Conservation (phyloP, 92 coral and sea anemone genomes). For the Actinostola sp. region DNA sequence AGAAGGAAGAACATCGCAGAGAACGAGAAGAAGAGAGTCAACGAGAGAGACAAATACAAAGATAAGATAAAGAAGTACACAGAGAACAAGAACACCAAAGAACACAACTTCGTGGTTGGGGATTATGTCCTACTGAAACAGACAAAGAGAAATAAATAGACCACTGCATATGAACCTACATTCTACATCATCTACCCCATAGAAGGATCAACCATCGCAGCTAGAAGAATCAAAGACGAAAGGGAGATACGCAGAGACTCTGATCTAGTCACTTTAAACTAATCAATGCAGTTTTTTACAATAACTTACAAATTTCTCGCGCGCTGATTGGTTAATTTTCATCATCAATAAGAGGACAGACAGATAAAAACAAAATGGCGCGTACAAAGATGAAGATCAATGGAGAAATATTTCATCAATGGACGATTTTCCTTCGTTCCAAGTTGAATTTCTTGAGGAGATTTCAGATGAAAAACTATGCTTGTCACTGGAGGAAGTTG, state of each 20-base stretch:
- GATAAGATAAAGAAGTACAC: conserved; percentile 12
- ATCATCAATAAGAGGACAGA: no score
- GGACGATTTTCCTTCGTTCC: no score
- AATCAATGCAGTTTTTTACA: conserved; percentile 25
- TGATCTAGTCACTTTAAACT: conserved; percentile 41
- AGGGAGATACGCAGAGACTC: conserved; percentile 37
- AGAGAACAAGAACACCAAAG: conserved; percentile 2
- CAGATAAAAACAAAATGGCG: no score
- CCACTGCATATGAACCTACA: conserved; percentile 61
- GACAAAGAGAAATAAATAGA: conserved; percentile 55
- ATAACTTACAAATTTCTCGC: no score
- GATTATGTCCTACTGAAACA: conserved; percentile 60
- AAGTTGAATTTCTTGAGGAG: no score
- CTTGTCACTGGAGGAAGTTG: no score
- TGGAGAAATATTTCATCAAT: no score
- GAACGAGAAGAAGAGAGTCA: conserved; percentile 14
- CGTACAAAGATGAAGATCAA: no score
- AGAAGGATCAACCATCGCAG: conserved; percentile 56
- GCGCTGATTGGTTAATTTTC: no score
- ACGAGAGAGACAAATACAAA: conserved; percentile 30
- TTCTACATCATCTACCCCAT: conserved; percentile 49
- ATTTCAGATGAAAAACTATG: no score
- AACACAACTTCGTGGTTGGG: conserved; percentile 11
- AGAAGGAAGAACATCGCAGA: conserved; percentile 4
- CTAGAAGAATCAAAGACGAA: conserved; percentile 53